These are phyloP conservation scores for Drosophila rufa DNA, from an alignment of 1,140 invertebrate species.

Conservation along the genomic window DNA sequence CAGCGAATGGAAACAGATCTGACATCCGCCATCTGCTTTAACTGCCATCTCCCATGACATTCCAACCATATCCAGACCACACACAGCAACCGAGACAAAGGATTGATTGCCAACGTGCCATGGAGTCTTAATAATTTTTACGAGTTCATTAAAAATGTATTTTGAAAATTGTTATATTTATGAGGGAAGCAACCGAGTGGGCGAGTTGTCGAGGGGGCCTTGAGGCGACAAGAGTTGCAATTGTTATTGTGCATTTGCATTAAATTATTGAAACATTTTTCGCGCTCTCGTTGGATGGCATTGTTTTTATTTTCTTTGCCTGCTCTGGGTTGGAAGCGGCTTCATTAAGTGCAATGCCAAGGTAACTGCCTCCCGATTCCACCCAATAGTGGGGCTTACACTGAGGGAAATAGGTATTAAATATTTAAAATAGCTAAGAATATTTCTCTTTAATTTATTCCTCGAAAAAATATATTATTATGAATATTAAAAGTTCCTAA, in stretches of 20 bases:
- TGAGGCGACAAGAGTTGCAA: neutral
- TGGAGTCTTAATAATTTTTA: slow-evolving; percentile 44
- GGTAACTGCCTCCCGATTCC: slow-evolving; percentile 9
- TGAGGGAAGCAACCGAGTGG: slow-evolving; percentile 28
- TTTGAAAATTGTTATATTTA: slow-evolving; percentile 53
- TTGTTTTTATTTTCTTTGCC: slow-evolving; percentile 16
- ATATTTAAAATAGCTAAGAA: neutral
- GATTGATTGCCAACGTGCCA: slow-evolving; percentile 30
- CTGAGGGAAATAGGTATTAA: neutral
- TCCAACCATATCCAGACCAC: slow-evolving; percentile 26
- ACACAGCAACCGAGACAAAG: slow-evolving; percentile 40
- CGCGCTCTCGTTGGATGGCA: slow-evolving; percentile 30
- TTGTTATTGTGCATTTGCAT: slow-evolving; percentile 53
- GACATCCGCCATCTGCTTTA: slow-evolving; percentile 21
- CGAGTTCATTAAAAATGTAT: slow-evolving; percentile 54
- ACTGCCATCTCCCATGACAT: slow-evolving; percentile 35
- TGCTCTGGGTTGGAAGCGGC: slow-evolving; percentile 14
- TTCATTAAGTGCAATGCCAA: slow-evolving; percentile 51
- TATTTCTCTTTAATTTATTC: too few species aligned
- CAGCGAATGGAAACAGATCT: slow-evolving; percentile 25
- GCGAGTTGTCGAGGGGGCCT: neutral
- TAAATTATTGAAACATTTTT: slow-evolving; percentile 52
- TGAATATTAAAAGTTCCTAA: too few species aligned
- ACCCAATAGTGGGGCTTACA: neutral
- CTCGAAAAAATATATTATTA: too few species aligned